Percentiles rank a stretch among this genome's conserved stretches.
Evolutionary conservation across 1,140 invertebrate species (phyloP).

Genomic region (Mercenaria mercenaria): DNA sequence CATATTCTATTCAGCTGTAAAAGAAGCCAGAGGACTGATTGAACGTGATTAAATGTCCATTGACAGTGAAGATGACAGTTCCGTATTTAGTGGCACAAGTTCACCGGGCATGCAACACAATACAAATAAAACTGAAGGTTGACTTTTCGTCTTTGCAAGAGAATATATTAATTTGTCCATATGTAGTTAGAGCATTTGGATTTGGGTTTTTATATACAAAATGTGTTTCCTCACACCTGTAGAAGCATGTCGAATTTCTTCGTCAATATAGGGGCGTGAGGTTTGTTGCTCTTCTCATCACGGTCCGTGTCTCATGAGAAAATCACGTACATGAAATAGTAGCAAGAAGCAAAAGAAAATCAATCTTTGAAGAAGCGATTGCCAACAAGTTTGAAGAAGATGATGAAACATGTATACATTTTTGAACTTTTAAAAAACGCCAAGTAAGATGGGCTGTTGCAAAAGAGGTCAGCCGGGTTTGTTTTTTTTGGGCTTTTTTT

Average conservation of each 20-base stretch:
- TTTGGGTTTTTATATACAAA: no score
- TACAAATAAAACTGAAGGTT: no score
- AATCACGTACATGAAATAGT: neutral
- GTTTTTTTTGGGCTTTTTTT: no score
- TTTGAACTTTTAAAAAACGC: neutral
- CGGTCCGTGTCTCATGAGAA: no score
- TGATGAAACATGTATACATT: neutral
- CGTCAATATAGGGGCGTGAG: no score
- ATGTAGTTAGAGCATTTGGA: no score
- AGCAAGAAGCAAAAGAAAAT: neutral
- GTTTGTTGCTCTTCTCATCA: no score
- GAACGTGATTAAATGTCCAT: neutral
- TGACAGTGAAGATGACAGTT: neutral
- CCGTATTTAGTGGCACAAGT: neutral
- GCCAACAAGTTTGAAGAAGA: neutral
- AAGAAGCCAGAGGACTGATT: neutral
- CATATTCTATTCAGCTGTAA: neutral
- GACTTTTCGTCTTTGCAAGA: no score
- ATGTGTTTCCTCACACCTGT: no score
- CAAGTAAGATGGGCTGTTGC: neutral
- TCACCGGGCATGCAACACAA: no score
- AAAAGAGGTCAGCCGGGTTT: neutral
- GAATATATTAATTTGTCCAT: no score
- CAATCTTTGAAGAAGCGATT: slow-evolving; percentile 11
- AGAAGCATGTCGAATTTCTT: no score